Evolutionary conservation across 2,888 invertebrate species (phyloP), one percentile per base, ranked within the genome.

Genomic region (Acleris sparsana): DNA sequence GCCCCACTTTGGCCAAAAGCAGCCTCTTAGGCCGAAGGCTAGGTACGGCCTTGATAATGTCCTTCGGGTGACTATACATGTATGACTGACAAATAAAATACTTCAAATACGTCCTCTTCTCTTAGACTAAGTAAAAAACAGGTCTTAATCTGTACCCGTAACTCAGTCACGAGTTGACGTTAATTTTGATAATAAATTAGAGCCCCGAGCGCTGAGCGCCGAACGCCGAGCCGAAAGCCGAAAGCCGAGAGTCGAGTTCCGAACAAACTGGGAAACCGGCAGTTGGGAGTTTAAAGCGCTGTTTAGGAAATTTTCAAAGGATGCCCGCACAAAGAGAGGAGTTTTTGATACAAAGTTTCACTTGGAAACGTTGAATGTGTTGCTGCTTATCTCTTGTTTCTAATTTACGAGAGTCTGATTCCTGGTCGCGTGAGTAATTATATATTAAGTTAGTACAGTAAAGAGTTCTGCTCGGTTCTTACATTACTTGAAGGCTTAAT

Each of bases 251-350:
- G 75, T 62, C 67, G 73, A 84, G 81, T 83, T 84, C 69, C 65
- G 73, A 83, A 84, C 83, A 82, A 84, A 80, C 84, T 75, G 81
- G 78, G 73, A 75, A 53, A 73, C 79, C 77, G 75, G 74, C 79
- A 80, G 82, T 79, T 81, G 61, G 72, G 74, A 80, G 79, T 85
- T 85, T 81, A 79, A 85, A 86, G 80, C 82, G 79, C 77, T 85
- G 85, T 86, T 87, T 86, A 85, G 86, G 82, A 80, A 83, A 84
- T 81, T 88, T 84, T 84, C 87, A 88, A 89, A 88, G 88, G 86
- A 83, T 85, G 85, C 83, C 80, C 73, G 71, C 74, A 77, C 75
- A 76, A 74, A 77, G 75, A 76, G 71, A 72, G 78, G 64, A 70
- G 77, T 82, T 83, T 85, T 86, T 84, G 84, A 84, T 80, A 65